Base-by-base conservation (phyloP, 2,888 invertebrate species). In the Sminthurinus aureus region DNA sequence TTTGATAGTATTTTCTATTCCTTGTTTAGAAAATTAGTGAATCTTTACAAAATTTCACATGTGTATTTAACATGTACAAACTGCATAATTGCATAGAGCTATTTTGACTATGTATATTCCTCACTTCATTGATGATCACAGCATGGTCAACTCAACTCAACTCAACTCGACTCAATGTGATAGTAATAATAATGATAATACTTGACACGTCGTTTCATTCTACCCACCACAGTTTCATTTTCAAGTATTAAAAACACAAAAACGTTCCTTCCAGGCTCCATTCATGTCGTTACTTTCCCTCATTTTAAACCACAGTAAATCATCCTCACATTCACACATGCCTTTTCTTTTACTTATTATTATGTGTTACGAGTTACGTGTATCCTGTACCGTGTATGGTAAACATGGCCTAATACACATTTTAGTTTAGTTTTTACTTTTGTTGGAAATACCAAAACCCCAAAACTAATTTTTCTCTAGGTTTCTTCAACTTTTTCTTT, bases 211-310 rank as follows among this genome's bases (percentile, higher is more conserved):
- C 69, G 9, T 18, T 51, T 12, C 51, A 50, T 15, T 18, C 22
- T 78, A 78, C 78, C 78, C 66, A 78, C 78, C 78, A 26, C 78
- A 66, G 22, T 22, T 24, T 64, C 64, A 15, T n/a, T 13, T 69
- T 69, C 12, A n/a, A n/a, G 3, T 69, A 69, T 1, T 69, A 73
- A 24, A 15, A 22, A 73, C 1, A 26, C 22, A 20, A 15, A 78
- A 78, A 52, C 18, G 18, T 9, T 26, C 26, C 78, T 78, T 78
- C 78, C 78, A 78, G 78, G 78, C 78, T 78, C 66, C 78, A 78
- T 78, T 58, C 66, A 58, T 38, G 38, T 66, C 24, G 26, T 22
- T 64, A 78, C 78, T 78, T 78, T 78, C 78, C 64, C 78, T 78
- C 64, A 11, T 24, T 75, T 50, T 64, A 64, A 78, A 66, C n/a